Base-by-base conservation (phyloP, 2,797 vertebrate species). In the Microctenopoma stevenorrisi region DNA sequence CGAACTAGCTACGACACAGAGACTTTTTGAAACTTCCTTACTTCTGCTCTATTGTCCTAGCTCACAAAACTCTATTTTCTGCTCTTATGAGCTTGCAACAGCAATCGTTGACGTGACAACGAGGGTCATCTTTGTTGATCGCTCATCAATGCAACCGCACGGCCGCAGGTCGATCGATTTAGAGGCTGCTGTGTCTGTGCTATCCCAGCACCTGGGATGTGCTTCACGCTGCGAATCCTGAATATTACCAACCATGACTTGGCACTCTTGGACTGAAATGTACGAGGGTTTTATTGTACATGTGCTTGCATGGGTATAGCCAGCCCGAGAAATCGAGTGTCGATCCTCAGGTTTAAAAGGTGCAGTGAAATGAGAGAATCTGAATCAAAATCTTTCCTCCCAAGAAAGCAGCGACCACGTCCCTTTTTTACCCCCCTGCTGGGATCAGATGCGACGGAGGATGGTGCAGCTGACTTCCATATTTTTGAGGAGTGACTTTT, bases 61-160 rank as follows among this genome's bases (percentile, higher is more conserved):
- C 57, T 72, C 56, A n/a, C n/a, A 46, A 25, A 25, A 68, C 38
- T 75, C 44, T 16, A 25, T 42, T 33, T 48, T 56, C 58, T 18
- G 18, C 28, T 51, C 10, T 15, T 48, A 47, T 14, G 55, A 61
- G 54, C 43, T 44, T 59, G 51, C 53, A 48, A 43, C 48, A 61
- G 40, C 59, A 28, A 52, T 73, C 64, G 64, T 50, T 78, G 64
- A 50, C 50, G 43, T 54, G 37, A 80, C 75, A 83, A 81, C 63
- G 14, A 33, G 51, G 64, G 52, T 73, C 64, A 55, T 72, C 68
- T 49, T 38, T 71, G 77, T 65, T 77, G 46, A 64, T 73, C 14
- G 5, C 79, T 70, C 78, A 79, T 84, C 76, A 79, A 68, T 81
- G 79, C 68, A 60, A 37, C 69, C 70, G 77, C 78, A 66, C 55